These are phyloP conservation scores for Dasyprocta punctata DNA, from an alignment of 2,113 vertebrate species.

Conservation along the genomic window DNA sequence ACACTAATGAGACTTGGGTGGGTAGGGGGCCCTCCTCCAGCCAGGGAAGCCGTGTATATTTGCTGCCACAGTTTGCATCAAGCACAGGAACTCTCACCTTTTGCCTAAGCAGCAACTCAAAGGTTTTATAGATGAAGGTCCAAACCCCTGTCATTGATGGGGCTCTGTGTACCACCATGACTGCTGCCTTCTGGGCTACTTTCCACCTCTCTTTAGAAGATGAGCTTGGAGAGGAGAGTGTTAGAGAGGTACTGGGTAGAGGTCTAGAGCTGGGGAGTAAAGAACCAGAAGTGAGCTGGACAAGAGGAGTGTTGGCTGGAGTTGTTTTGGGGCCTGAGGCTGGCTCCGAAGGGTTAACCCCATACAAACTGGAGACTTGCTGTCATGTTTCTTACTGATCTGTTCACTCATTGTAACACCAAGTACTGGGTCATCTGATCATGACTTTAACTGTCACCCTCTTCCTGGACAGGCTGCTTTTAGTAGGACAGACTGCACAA, in stretches of 20 bases:
- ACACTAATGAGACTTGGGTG: not conserved
- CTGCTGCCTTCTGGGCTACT: not conserved
- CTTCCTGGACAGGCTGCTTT: not conserved
- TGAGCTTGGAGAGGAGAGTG: not conserved
- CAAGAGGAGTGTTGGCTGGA: not conserved
- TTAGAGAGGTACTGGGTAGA: not conserved
- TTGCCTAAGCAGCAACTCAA: not conserved
- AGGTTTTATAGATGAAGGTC: not conserved
- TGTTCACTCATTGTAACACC: not conserved
- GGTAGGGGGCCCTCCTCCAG: not conserved
- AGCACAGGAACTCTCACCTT: not conserved
- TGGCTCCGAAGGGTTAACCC: not conserved
- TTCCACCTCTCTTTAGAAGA: not conserved
- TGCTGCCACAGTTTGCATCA: conserved; percentile 8
- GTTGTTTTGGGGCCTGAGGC: not conserved
- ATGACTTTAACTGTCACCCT: not conserved
- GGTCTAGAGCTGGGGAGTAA: not conserved
- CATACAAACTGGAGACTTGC: not conserved
- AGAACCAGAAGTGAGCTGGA: not conserved
- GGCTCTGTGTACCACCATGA: not conserved
- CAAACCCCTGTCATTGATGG: not conserved
- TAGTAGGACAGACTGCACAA: not conserved
- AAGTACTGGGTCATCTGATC: not conserved
- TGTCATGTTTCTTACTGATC: not conserved
- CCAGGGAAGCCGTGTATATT: not conserved